A percentile compares a stretch with the other conserved stretches of the same genome.
Evolutionary conservation across 2,113 vertebrate genomes (phyloP).

Genomic region (Verasper variegatus): DNA sequence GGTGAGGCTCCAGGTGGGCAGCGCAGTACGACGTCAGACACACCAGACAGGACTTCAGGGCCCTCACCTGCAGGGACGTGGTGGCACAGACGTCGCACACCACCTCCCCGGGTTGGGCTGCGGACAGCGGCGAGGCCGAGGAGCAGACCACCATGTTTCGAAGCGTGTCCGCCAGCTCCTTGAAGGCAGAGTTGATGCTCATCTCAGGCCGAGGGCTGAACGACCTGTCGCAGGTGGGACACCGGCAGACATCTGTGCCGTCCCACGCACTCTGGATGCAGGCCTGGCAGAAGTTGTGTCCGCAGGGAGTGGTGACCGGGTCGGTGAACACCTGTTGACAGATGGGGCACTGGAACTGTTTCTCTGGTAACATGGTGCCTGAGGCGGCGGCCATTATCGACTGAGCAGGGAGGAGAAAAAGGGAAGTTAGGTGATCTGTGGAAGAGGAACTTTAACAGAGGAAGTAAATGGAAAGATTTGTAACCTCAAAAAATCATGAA

Average conservation of each 20-base stretch:
- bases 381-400: slow-evolving; percentile 39
- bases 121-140: neutral
- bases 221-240: slow-evolving; percentile 57
- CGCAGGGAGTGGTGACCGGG: slow-evolving; percentile 75
- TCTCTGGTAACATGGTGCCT: slow-evolving; percentile 37
- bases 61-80: slow-evolving; percentile 82
- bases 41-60: slow-evolving; percentile 90
- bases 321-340: slow-evolving; percentile 70
- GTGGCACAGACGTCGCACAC: slow-evolving; percentile 89
- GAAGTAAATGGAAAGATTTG: slow-evolving; percentile 9
- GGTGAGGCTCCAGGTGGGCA: slow-evolving; percentile 89
- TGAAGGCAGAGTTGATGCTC: slow-evolving; percentile 71
- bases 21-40: slow-evolving; percentile 93
- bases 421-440: slow-evolving; percentile 11
- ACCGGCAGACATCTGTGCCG: slow-evolving; percentile 38
- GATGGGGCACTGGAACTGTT: slow-evolving; percentile 73
- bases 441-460: neutral
- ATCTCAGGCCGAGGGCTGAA: slow-evolving; percentile 67
- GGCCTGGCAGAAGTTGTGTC: slow-evolving; percentile 77
- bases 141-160: slow-evolving; percentile 22
- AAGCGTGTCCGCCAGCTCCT: slow-evolving; percentile 69
- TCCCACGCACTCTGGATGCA: slow-evolving; percentile 70
- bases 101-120: slow-evolving; percentile 81
- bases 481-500: neutral
- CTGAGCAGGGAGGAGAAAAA: neutral